phyloP scores from a whole-genome alignment of 2,113 vertebrate species.

The Salminus brasiliensis region DNA sequence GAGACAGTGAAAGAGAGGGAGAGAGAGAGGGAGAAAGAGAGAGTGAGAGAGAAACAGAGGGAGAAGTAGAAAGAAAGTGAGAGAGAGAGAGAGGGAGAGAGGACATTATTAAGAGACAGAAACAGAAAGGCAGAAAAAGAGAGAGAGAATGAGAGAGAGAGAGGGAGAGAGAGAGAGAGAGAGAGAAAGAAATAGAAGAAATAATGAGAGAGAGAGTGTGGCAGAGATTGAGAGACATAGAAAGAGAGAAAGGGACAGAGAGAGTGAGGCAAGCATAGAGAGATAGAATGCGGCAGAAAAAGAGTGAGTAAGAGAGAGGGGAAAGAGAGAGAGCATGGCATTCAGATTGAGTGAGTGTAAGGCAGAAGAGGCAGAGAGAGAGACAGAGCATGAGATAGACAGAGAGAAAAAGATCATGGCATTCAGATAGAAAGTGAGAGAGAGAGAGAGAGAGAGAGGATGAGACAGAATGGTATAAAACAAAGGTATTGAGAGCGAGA shows the following conservation, averaged over 20 bases:
- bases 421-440: not conserved
- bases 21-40: not conserved
- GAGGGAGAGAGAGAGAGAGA: not conserved
- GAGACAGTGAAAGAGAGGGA: not conserved
- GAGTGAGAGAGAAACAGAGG: constrained; percentile 27
- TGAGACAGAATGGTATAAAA: too few species aligned
- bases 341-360: too few species aligned
- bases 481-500: not conserved
- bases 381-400: not conserved
- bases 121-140: not conserved
- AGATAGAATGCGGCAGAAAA: not conserved
- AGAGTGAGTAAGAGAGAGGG: not conserved
- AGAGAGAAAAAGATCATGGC: not conserved
- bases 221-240: too few species aligned
- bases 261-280: not conserved
- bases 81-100: constrained; percentile 1
- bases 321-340: constrained; percentile 42
- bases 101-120: too few species aligned
- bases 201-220: constrained; percentile 40
- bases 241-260: not conserved
- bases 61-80: not conserved
- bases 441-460: constrained; percentile 21
- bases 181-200: too few species aligned
- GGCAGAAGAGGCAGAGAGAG: constrained; percentile 16
- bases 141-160: constrained; percentile 15